These are phyloP conservation scores for Philotrypesis tridentata DNA, from an alignment of 1,140 invertebrate genomes.

Conservation along the genomic window DNA sequence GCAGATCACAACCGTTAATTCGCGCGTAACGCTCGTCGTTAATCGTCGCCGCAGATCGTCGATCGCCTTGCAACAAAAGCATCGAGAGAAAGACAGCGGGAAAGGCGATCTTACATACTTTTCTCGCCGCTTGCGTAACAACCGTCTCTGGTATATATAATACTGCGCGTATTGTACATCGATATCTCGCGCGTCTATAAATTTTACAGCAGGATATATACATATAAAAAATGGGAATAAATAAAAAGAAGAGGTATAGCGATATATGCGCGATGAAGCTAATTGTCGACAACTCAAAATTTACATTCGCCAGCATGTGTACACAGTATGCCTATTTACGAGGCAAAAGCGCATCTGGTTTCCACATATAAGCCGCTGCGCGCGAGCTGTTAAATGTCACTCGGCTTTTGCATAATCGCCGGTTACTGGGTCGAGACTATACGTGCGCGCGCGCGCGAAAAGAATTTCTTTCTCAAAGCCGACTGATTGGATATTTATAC, in stretches of 20 bases:
- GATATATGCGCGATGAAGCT: not conserved
- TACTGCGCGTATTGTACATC: not conserved
- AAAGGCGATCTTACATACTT: not conserved
- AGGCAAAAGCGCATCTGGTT: not conserved
- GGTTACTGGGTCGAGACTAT: not conserved
- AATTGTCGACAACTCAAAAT: not conserved
- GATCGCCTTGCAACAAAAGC: not conserved
- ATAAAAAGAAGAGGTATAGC: not conserved
- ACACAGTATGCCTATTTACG: not conserved
- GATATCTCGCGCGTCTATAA: not conserved
- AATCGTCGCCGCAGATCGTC: not conserved
- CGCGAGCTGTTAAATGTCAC: not conserved
- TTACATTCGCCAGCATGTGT: not conserved
- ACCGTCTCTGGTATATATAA: not conserved
- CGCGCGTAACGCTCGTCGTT: not conserved
- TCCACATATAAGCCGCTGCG: not conserved
- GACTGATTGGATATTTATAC: too few relatives aligned
- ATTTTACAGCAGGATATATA: not conserved
- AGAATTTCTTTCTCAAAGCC: not conserved
- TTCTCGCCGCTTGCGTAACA: not conserved
- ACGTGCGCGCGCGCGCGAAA: too few relatives aligned
- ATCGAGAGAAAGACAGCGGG: not conserved
- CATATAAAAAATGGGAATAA: not conserved
- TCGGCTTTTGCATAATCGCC: not conserved
- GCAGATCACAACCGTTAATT: not conserved